phyloP scores from a whole-genome alignment of 2,888 invertebrate genomes.

The Dolichopus griseipennis region DNA sequence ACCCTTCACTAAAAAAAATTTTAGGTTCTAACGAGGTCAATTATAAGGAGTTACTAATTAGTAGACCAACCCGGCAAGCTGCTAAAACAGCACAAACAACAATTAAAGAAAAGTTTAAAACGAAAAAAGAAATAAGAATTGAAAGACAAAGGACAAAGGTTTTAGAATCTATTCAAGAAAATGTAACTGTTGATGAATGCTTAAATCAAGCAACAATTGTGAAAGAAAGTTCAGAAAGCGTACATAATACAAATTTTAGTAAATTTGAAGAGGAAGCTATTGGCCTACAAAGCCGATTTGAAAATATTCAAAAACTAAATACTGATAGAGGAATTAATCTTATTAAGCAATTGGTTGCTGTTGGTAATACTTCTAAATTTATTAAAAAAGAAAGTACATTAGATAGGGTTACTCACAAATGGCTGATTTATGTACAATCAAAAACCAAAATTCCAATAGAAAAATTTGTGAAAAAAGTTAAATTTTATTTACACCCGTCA shows the following conservation, averaged over 20 bases:
- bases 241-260: conserved; percentile 14
- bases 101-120: conserved; percentile 33
- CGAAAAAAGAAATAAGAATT: conserved; percentile 32
- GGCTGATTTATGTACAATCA: conserved; percentile 80
- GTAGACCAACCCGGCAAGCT: conserved; percentile 45
- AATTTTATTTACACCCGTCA: conserved; percentile 74
- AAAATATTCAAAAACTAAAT: conserved; percentile 37
- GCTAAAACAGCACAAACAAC: conserved; percentile 43
- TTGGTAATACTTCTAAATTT: conserved; percentile 74
- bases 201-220: conserved; percentile 10
- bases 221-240: neutral
- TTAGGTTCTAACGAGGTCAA: conserved; percentile 52
- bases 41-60: conserved; percentile 45
- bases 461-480: conserved; percentile 60
- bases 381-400: conserved; percentile 58
- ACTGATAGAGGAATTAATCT: conserved; percentile 48
- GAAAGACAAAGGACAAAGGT: conserved; percentile 32
- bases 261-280: conserved; percentile 24
- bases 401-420: conserved; percentile 68
- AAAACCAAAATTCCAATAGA: conserved; percentile 53
- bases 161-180: conserved; percentile 30
- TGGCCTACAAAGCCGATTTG: conserved; percentile 43
- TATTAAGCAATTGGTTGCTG: conserved; percentile 48
- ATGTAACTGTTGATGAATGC: neutral
- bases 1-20: conserved; percentile 67